phyloP scores from a whole-genome alignment of 1,140 invertebrate species.

The Halictus rubicundus region DNA sequence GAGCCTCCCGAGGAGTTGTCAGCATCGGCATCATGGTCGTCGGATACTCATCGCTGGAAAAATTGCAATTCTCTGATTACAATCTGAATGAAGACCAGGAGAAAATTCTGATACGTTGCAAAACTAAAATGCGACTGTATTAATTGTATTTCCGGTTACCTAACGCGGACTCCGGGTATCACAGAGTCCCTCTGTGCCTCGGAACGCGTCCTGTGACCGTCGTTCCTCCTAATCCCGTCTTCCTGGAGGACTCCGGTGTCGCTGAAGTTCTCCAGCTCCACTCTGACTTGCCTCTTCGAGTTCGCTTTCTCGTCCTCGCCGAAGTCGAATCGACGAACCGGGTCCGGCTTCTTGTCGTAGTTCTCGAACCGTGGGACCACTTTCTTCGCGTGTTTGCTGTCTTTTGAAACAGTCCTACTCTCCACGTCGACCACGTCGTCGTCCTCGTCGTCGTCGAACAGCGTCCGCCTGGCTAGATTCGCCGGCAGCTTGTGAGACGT shows the following conservation, averaged over 20 bases:
- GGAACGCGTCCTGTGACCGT: conserved; percentile 51
- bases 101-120: no score
- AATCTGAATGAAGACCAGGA: background rate
- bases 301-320: conserved; percentile 49
- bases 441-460: conserved; percentile 57
- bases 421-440: conserved; percentile 62
- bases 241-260: conserved; percentile 72
- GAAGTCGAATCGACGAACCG: conserved; percentile 56
- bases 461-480: conserved; percentile 45
- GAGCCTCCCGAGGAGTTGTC: conserved; percentile 72
- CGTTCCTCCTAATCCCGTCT: conserved; percentile 65
- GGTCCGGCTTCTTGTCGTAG: conserved; percentile 66
- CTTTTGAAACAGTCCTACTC: conserved; percentile 61
- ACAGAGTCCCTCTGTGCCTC: conserved; percentile 65
- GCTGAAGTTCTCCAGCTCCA: conserved; percentile 75
- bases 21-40: conserved; percentile 77
- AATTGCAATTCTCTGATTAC: background rate
- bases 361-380: conserved; percentile 63
- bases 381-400: conserved; percentile 68
- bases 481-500: conserved; percentile 75
- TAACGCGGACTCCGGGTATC: conserved; percentile 73
- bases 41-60: conserved; percentile 72
- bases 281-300: conserved; percentile 67
- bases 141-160: conserved; percentile 51
- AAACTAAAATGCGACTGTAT: no score